Conservation (phyloP, 1,140 invertebrate genomes). For the Hirudo medicinalis region DNA sequence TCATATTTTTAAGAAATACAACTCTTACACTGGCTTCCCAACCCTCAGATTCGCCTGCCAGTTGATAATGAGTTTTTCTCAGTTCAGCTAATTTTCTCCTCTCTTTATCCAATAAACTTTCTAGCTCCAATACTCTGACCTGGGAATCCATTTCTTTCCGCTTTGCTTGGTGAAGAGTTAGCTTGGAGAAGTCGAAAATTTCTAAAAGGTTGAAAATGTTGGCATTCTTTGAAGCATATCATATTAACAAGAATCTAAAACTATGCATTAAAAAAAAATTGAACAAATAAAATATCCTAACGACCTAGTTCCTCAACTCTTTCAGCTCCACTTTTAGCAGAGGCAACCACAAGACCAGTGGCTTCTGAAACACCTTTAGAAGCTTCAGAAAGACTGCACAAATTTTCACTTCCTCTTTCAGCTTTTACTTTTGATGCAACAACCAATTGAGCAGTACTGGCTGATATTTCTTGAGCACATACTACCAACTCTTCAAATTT, state of each 20-base stretch:
- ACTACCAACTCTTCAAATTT: constrained; percentile 88
- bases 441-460: constrained; percentile 87
- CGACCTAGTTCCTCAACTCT: constrained; percentile 69
- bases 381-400: constrained; percentile 63
- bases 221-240: too few relatives aligned
- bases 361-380: constrained; percentile 73
- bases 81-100: constrained; percentile 64
- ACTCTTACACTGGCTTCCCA: constrained; percentile 26
- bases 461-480: constrained; percentile 90
- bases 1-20: too few relatives aligned
- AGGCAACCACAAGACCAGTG: constrained; percentile 80
- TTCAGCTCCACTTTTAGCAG: constrained; percentile 71
- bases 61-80: constrained; percentile 78
- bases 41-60: constrained; percentile 46
- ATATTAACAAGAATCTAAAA: neutral
- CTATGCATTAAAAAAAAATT: neutral
- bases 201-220: constrained; percentile 46
- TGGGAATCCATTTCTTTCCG: constrained; percentile 88
- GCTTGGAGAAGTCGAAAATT: constrained; percentile 71
- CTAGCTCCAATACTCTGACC: constrained; percentile 68
- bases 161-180: constrained; percentile 85
- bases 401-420: constrained; percentile 61
- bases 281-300: neutral
- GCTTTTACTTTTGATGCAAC: constrained; percentile 72
- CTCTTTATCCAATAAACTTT: constrained; percentile 75